Base-by-base conservation (phyloP, 2,888 invertebrate species). In the Drosophila tripunctata region DNA sequence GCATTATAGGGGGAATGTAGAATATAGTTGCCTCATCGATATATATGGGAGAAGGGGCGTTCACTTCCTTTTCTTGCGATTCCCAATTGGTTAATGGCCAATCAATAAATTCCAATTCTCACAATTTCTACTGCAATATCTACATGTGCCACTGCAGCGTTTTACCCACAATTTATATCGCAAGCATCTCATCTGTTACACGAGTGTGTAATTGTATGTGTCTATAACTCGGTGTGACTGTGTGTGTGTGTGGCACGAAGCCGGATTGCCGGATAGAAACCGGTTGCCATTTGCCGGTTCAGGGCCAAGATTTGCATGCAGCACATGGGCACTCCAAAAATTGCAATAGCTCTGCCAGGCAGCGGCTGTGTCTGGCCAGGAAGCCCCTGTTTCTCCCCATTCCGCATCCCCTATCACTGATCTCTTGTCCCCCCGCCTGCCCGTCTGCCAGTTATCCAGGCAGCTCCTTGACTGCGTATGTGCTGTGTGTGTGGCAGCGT, bases 51-150 rank as follows among this genome's bases (percentile, higher is more conserved):
- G 6, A 19, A 3, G 15, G 5, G 27, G 30, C n/a, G 15, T 24
- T 0, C 50, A 48, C 61, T 61, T 67, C 58, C 63, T 54, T 76
- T 70, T 58, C 68, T 48, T 65, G 41, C 45, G 55, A 58, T 64
- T 52, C 56, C 65, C 78, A 79, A 81, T 88, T 80, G 86, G 89
- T 87, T 89, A 84, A 88, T 89, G 80, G 89, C 78, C 89, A 89
- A 90, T 88, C 90, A 89, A 89, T 89, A 89, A 90, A 87, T 88
- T 89, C 75, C 86, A 73, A 86, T 87, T 84, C 86, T 72, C 78
- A 81, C 75, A 87, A 76, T 75, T 82, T 88, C n/a, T 88, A 86
- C 81, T 88, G 88, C 87, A 81, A 88, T 88, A 81, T 88, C 88
- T 83, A 81, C 87, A 87, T 84, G 82, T 77, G 82, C 74, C 78